These are phyloP conservation scores for Actinia equina DNA, from an alignment of 64 coral and sea anemone genomes.

Conservation along the genomic window DNA sequence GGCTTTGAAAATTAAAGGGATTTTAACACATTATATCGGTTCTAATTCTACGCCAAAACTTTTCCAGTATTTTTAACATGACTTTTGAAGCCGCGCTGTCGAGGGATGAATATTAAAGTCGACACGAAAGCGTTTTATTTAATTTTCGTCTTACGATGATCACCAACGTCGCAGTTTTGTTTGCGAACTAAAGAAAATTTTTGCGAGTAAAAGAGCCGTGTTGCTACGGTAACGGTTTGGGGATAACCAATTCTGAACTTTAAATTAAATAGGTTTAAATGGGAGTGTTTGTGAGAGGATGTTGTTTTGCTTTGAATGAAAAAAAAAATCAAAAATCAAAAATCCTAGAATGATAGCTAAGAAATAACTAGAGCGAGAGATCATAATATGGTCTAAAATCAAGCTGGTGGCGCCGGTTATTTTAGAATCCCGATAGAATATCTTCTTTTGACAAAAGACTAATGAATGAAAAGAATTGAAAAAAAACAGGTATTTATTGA, in stretches of 20 bases:
- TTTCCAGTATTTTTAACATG: neutral
- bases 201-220: neutral
- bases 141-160: neutral
- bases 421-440: constrained; percentile 6
- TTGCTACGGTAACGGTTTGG: constrained; percentile 55
- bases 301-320: neutral
- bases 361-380: neutral
- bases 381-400: neutral
- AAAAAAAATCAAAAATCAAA: neutral
- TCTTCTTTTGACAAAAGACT: neutral
- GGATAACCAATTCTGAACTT: constrained; percentile 35
- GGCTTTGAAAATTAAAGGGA: neutral
- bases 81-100: neutral
- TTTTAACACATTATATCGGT: neutral
- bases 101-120: neutral
- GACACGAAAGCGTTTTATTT: neutral
- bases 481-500: neutral
- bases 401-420: neutral
- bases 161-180: neutral
- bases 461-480: neutral
- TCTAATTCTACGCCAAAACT: neutral
- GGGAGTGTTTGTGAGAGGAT: neutral
- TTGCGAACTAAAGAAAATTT: constrained; percentile 25
- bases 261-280: constrained; percentile 34
- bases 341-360: neutral